Base-by-base conservation (phyloP, 2,888 invertebrate species). In the Athripsodes cinereus region DNA sequence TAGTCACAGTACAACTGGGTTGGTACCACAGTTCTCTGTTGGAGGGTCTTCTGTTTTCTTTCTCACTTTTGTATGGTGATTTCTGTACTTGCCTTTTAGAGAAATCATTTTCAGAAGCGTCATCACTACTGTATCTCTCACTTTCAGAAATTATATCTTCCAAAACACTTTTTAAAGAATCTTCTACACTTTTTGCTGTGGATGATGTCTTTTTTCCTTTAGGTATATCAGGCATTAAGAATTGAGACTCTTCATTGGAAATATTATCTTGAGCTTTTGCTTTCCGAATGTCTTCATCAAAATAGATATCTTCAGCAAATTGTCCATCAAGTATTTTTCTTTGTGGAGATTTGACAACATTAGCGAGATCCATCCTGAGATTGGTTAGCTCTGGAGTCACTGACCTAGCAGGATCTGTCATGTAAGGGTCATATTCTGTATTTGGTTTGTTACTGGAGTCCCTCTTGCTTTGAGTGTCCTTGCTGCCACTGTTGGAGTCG, bases 141-240 rank as follows among this genome's bases (percentile, higher is more conserved):
- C 63, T 63, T 22, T 63, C 63, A 5, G 63, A 63, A 13, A 63
- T 55, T 13, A 63, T 63, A 18, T 63, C 63, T 51, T 63, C 63
- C 6, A 63, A 31, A 48, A 57, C 46, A 31, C 51, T 55, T 16
- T 55, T 53, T 2, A 57, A 20, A 2, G 51, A 34, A 19, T 56
- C 58, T 13, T 55, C 54, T 2, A 48, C 5, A 11, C 5, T 16
- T 18, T 22, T 26, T 10, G 20, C 2, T 1, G 48, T 11, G 13
- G 44, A 10, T 0, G 44, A 44, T 13, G 21, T 10, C 35, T 31
- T 51, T n/a, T 54, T 53, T 2, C 40, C 48, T 50, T 60, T 62
- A 3, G 62, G 62, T 8, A 60, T 19, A 3, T 60, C 49, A 1
- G 62, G 62, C 16, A 59, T 19, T 8, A 34, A 34, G 46, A 58